Evolutionary conservation across 2,888 invertebrate genomes (phyloP).

Genomic region (Pedicia rivosa): DNA sequence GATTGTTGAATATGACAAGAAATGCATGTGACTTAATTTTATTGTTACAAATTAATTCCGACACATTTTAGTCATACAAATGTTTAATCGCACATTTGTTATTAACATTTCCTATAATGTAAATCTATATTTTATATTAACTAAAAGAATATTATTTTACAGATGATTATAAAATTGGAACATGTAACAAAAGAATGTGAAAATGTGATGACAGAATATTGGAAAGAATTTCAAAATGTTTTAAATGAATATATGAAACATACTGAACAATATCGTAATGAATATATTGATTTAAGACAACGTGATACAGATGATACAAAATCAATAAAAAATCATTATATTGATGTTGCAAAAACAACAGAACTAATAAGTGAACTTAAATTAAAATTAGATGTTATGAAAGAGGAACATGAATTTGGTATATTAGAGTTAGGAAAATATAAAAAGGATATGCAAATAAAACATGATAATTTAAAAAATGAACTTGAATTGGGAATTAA

Average conservation of each 20-base stretch:
- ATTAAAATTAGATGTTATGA: conserved; percentile 33
- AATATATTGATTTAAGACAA: conserved; percentile 30
- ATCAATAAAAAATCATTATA: conserved; percentile 25
- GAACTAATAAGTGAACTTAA: conserved; percentile 27
- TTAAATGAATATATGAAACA: conserved; percentile 27
- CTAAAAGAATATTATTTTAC: too few species aligned
- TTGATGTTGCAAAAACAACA: conserved; percentile 23
- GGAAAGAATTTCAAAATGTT: conserved; percentile 29
- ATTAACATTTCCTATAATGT: not conserved
- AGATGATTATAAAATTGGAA: conserved; percentile 29
- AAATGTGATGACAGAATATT: conserved; percentile 33
- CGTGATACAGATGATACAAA: conserved; percentile 28
- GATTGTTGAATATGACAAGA: too few species aligned
- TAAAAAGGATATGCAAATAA: conserved; percentile 33
- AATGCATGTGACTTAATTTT: too few species aligned
- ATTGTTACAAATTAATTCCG: too few species aligned
- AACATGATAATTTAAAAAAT: conserved; percentile 35
- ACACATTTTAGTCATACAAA: too few species aligned
- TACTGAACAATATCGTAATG: conserved; percentile 30
- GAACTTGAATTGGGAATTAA: conserved; percentile 35
- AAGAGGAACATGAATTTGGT: conserved; percentile 31
- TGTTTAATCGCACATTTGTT: too few species aligned
- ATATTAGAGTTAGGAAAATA: conserved; percentile 32
- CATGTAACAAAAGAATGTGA: conserved; percentile 31
- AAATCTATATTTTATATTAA: too few species aligned